These are phyloP conservation scores for Cheilosia grossa DNA, from an alignment of 2,888 invertebrate genomes.

Conservation along the genomic window DNA sequence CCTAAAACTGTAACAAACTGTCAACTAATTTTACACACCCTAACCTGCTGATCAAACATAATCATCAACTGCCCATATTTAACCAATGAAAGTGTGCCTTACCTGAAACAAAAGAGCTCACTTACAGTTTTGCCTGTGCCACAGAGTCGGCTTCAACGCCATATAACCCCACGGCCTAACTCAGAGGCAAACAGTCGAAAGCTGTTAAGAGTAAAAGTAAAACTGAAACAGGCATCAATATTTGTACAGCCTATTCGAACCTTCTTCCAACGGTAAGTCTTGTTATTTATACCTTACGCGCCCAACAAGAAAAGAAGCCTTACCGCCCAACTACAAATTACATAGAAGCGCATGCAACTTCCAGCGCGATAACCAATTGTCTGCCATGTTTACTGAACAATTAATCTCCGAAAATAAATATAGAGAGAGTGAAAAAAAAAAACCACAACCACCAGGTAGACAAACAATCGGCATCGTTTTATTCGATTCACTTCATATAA, in stretches of 20 bases:
- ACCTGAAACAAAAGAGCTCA: conserved; percentile 33
- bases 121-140: background rate
- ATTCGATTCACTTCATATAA: conserved; percentile 19
- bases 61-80: background rate
- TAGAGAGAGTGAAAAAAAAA: background rate
- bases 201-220: conserved; percentile 19
- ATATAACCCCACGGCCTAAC: conserved; percentile 1
- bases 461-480: conserved; percentile 65
- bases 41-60: conserved; percentile 26
- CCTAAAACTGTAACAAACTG: too few species aligned
- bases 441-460: conserved; percentile 6
- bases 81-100: conserved; percentile 38
- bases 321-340: conserved; percentile 24
- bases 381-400: conserved; percentile 56
- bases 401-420: conserved; percentile 49
- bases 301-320: conserved; percentile 46
- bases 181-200: conserved; percentile 17
- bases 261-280: background rate
- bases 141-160: background rate
- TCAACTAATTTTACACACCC: background rate
- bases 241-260: conserved; percentile 43
- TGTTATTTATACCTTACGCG: conserved; percentile 7
- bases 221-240: conserved; percentile 45
- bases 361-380: conserved; percentile 56
- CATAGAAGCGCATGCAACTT: conserved; percentile 46